Evolutionary conservation across 2,113 vertebrate genomes (phyloP), one percentile per base, ranked within the genome.

Genomic region (Chionodraco myersi): DNA sequence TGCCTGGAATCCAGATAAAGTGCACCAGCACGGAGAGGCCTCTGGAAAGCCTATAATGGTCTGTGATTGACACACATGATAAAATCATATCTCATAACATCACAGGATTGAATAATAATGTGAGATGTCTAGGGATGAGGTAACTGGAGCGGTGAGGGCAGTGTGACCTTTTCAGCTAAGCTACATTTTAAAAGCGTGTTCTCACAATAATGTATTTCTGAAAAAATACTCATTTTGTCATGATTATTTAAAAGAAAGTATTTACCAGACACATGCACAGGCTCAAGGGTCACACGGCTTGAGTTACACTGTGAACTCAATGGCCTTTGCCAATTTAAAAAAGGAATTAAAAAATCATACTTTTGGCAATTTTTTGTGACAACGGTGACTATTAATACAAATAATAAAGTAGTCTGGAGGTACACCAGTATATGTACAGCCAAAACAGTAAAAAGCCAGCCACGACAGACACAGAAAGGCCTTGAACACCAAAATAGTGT

Each of bases 401-500:
- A 58, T 64, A 21, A 47, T 26, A 7, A 36, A 41, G 54, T 2
- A 11, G 23, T 26, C 47, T 68, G 67, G 44, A 64, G 9, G 23
- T 41, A 48, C 44, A 53, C 47, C 26, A 56, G 54, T 54, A 47
- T 61, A 23, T 34, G 18, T 41, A 41, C 36, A 41, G 62, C 62
- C 62, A 63, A 56, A 52, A 49, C 65, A 47, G 48, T 7, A 23
- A 36, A 44, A 54, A 75, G 66, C 23, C 54, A 77, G 41, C 48
- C 13, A 56, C 41, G 60, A 57, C 53, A 76, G 66, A 64, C 73
- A 63, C 30, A 49, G 47, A 68, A 68, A 69, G 65, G 9, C 56
- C 62, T 68, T 67, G 56, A 74, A 62, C 53, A 59, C 18, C 47
- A 71, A 72, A 66, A 60, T 23, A 6, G 18, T 23, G 23, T 44